These are phyloP conservation scores for Polyergus mexicanus DNA, from an alignment of 1,140 invertebrate genomes.

Conservation along the genomic window DNA sequence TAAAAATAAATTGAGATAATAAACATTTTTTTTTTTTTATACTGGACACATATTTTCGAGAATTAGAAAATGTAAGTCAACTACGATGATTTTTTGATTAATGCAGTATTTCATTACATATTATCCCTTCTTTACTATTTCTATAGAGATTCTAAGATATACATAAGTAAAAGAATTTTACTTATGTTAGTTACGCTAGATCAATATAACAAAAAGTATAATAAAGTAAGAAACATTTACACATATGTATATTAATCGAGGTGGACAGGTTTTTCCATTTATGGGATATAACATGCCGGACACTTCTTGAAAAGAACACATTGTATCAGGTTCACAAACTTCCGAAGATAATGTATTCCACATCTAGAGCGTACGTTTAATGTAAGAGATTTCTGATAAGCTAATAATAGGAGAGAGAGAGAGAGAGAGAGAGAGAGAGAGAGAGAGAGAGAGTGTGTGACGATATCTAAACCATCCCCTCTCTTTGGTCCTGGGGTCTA, in stretches of 20 bases:
- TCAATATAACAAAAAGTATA: background rate
- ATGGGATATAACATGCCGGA: background rate
- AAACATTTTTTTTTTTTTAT: background rate
- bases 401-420: background rate
- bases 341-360: background rate
- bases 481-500: background rate
- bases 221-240: background rate
- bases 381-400: slow-evolving; percentile 29
- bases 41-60: background rate
- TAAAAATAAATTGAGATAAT: background rate
- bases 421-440: background rate
- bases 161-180: background rate
- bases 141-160: background rate
- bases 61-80: background rate
- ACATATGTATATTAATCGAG: background rate
- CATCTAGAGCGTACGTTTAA: background rate
- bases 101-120: background rate
- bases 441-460: background rate
- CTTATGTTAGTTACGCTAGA: no score
- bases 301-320: background rate
- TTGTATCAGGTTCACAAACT: background rate
- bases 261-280: background rate
- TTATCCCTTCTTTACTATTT: background rate
- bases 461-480: background rate
- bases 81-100: no score